phyloP scores from a whole-genome alignment of 2,888 invertebrate species.

The Torymus aiolomorphi region DNA sequence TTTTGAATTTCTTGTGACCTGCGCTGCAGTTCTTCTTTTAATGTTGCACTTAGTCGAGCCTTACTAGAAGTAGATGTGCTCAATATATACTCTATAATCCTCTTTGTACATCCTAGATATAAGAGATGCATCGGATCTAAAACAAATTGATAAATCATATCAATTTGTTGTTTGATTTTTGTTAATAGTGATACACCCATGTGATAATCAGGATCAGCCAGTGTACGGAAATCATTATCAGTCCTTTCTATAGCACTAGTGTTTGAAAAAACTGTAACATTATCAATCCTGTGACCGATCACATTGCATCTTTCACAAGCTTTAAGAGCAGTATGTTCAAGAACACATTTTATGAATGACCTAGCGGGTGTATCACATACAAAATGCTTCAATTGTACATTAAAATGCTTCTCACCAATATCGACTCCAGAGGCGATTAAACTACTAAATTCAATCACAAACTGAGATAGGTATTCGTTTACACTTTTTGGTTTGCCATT shows the following conservation, averaged over 20 bases:
- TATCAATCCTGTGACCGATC: too few relatives aligned
- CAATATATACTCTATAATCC: slow-evolving; percentile 31
- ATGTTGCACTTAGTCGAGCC: background rate
- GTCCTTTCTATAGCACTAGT: background rate
- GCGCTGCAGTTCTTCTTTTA: slow-evolving; percentile 23
- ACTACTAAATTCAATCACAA: too few relatives aligned
- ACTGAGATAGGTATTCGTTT: too few relatives aligned
- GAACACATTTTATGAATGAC: too few relatives aligned
- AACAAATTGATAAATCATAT: slow-evolving; percentile 47
- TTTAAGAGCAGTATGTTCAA: too few relatives aligned
- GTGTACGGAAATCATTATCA: background rate
- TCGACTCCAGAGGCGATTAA: too few relatives aligned
- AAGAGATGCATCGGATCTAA: slow-evolving; percentile 52
- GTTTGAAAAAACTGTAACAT: too few relatives aligned
- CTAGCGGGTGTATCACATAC: too few relatives aligned
- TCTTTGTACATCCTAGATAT: slow-evolving; percentile 38
- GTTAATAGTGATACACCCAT: background rate
- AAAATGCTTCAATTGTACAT: too few relatives aligned
- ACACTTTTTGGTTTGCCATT: too few relatives aligned
- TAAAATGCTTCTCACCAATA: too few relatives aligned
- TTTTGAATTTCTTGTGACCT: slow-evolving; percentile 22
- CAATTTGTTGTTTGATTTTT: slow-evolving; percentile 9
- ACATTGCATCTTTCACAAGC: too few relatives aligned
- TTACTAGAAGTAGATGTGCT: background rate
- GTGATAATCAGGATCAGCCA: background rate